Evolutionary conservation across 2,797 vertebrate species (phyloP), one percentile per base, ranked within the genome.

Genomic region (Sebastes oblongus): DNA sequence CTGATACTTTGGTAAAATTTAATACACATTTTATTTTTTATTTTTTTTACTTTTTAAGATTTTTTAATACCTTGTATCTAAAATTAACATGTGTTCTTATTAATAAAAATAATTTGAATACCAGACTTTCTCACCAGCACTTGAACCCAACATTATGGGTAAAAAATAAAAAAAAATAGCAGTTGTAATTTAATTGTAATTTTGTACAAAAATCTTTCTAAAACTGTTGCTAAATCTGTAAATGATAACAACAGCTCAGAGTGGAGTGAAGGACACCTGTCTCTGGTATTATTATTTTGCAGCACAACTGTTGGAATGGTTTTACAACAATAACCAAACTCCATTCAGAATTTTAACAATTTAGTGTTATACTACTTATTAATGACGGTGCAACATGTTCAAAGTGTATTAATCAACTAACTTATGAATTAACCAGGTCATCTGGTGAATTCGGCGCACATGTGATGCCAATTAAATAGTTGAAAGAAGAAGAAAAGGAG

Each of bases 391-490:
- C 1, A 30, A 5, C 4, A 6, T 8, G 4, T 18, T 22, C 4
- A 27, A 39, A 20, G 12, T 39, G n/a, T 1, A 20, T 2, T 1
- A 1, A 22, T 36, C 1, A 4, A 11, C 1, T 8, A 29, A 0
- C 0, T 10, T 0, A 14, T 4, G 2, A 18, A 5, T 3, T 50
- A 36, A 29, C 0, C 0, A 55, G 4, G 2, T 20, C 1, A 0
- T 69, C 25, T 6, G 32, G 8, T 16, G 0, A 52, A 62, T 74
- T 83, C 73, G 66, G 77, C 66, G 0, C 3, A 24, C 1, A 11
- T 12, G 2, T 66, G 3, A 39, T 61, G 10, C 30, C 1, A n/a
- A 34, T 65, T 34, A 34, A 36, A 39, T 2, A 2, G 0, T 1
- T 1, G 0, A 27, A 72, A 36, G 2, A 56, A 27, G 3, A n/a